Evolutionary conservation across 2,888 invertebrate genomes (phyloP).

Genomic region (Cyclophora albipunctata): DNA sequence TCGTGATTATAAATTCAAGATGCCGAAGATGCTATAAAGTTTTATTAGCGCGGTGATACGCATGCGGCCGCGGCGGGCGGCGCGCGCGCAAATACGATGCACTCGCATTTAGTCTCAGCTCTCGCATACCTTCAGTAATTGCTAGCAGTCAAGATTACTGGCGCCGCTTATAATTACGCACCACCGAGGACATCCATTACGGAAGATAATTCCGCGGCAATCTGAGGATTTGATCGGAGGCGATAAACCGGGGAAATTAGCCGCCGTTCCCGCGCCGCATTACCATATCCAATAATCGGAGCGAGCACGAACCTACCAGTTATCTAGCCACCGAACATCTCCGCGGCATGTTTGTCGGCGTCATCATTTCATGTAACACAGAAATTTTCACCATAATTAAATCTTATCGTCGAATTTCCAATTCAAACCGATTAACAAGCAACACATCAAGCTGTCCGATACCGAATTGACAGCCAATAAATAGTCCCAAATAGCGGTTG

Average conservation of each 20-base stretch:
- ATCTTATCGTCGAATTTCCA: constrained; percentile 18
- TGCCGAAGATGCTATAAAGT: neutral
- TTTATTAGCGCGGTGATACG: too few relatives aligned
- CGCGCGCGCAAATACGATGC: too few relatives aligned
- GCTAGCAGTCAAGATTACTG: constrained; percentile 52
- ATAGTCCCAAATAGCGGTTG: constrained; percentile 51
- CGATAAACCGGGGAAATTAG: constrained; percentile 49
- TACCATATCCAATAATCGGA: neutral
- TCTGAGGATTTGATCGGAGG: constrained; percentile 44
- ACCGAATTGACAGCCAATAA: constrained; percentile 47
- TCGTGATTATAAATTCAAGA: neutral
- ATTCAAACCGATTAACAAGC: constrained; percentile 25
- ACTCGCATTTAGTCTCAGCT: constrained; percentile 5
- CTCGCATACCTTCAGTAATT: constrained; percentile 59
- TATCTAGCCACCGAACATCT: too few relatives aligned
- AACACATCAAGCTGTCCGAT: constrained; percentile 40
- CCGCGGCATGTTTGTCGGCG: too few relatives aligned
- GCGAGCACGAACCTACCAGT: too few relatives aligned
- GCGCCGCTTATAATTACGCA: constrained; percentile 64
- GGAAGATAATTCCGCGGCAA: constrained; percentile 56
- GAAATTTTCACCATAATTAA: constrained; percentile 14
- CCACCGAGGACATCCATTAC: constrained; percentile 63
- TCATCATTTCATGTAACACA: too few relatives aligned
- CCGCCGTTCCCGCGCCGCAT: constrained; percentile 8
- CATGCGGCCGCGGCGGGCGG: too few relatives aligned